phyloP scores from a whole-genome alignment of 2,888 invertebrate genomes.

The Cryptocephalus primarius region DNA sequence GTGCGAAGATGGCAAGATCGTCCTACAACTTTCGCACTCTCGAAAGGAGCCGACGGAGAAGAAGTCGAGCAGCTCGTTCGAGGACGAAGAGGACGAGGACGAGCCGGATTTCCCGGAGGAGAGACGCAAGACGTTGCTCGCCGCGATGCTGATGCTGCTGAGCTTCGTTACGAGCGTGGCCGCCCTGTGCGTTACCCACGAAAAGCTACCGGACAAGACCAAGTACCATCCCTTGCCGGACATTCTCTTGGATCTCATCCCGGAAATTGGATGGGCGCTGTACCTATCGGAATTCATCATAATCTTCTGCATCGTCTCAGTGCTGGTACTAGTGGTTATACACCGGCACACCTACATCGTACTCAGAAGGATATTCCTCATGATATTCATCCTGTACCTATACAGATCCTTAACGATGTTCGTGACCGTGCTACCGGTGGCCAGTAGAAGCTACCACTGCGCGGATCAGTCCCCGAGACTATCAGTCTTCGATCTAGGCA shows the following conservation, averaged over 20 bases:
- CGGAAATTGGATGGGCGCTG: background rate
- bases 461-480: background rate
- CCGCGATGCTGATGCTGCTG: background rate
- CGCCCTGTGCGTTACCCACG: conserved; percentile 1
- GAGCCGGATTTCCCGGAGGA: background rate
- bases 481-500: background rate
- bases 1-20: no score
- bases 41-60: no score
- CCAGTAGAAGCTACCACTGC: conserved; percentile 1
- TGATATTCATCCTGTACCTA: conserved; percentile 2
- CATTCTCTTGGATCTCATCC: background rate
- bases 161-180: background rate
- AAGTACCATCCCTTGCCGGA: conserved; percentile 2
- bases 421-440: conserved; percentile 2
- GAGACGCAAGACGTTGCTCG: conserved; percentile 2
- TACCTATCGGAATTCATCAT: conserved; percentile 3
- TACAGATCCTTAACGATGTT: conserved; percentile 2
- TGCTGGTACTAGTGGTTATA: background rate
- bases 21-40: no score
- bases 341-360: conserved; percentile 2
- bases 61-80: no score
- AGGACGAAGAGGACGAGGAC: background rate
- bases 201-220: conserved; percentile 2
- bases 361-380: conserved; percentile 2
- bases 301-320: background rate